Evolutionary conservation across 2,113 vertebrate species (phyloP), one percentile per base, ranked within the genome.

Genomic region (Saccopteryx bilineata): DNA sequence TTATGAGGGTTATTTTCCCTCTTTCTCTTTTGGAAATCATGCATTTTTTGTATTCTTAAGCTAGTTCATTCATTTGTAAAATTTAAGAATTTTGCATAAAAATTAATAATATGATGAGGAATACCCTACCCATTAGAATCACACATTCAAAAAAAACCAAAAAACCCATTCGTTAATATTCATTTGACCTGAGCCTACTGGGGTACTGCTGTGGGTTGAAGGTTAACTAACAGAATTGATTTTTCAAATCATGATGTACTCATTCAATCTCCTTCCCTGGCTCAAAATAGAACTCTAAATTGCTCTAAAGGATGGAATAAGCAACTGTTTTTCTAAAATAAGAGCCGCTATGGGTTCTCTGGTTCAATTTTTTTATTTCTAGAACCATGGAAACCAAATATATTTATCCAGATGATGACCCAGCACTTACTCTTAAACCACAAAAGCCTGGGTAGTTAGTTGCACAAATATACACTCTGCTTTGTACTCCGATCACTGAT

Each of bases 201-300:
- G n/a, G 72, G 52, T 76, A 58, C 69, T 76, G 19, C 69, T 63
- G 3, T 58, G 24, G 72, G 88, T 68, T 75, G 79, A 95, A 89
- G 88, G 79, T 95, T 89, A 96, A 92, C 88, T 93, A 95, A 95
- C 48, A 93, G 58, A 72, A 96, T 82, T 94, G 82, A 96, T 95
- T 94, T 93, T 89, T 60, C 88, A 92, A 96, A 93, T 92, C 60
- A 89, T 63, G 39, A 93, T 83, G 68, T 65, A 61, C 50, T 89
- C 15, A 18, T 87, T 95, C 78, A 75, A 14, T 71, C 61, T 48
- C 31, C 61, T 86, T 95, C 58, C 54, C n/a, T 93, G 58, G 39
- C n/a, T 93, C 66, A 84, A 31, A 87, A 83, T 26, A 88, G 68
- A 69, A 92, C 31, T 1, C 17, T 68, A 33, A 52, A 87, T 82